Evolutionary conservation across 1,140 invertebrate genomes (phyloP).

Genomic region (Temnothorax curvispinosus): DNA sequence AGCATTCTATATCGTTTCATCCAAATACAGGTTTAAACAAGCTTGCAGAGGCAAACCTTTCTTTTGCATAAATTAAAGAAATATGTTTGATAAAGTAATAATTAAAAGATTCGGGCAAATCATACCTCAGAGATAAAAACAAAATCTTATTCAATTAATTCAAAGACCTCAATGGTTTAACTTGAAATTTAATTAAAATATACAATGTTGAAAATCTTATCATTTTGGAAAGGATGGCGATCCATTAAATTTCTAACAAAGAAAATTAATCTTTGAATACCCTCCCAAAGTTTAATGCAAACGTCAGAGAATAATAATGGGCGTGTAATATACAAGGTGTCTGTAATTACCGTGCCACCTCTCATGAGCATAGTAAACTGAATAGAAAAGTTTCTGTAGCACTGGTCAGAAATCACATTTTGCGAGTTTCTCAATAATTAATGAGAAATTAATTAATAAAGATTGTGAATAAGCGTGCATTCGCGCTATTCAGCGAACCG

Average conservation of each 20-base stretch:
- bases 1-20: background rate
- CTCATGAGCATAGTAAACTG: too few species aligned
- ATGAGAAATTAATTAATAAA: too few species aligned
- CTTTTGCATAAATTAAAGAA: background rate
- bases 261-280: slow-evolving; percentile 47
- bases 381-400: too few species aligned
- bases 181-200: slow-evolving; percentile 35
- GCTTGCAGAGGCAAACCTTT: background rate
- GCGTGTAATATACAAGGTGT: slow-evolving; percentile 9
- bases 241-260: slow-evolving; percentile 46
- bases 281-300: slow-evolving; percentile 52
- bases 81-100: background rate
- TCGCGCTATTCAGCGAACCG: too few species aligned
- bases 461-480: too few species aligned
- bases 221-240: slow-evolving; percentile 22
- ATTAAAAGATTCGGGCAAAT: background rate
- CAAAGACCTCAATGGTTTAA: background rate
- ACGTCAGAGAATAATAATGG: slow-evolving; percentile 57
- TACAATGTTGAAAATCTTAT: slow-evolving; percentile 37
- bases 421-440: too few species aligned
- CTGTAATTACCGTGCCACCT: too few species aligned
- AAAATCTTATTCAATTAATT: slow-evolving; percentile 13
- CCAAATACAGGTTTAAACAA: background rate
- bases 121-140: background rate
- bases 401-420: too few species aligned